A percentile compares a stretch with the other conserved stretches of the same genome.
phyloP scores from a whole-genome alignment of 2,797 vertebrate species.

The Anguilla pacifica region DNA sequence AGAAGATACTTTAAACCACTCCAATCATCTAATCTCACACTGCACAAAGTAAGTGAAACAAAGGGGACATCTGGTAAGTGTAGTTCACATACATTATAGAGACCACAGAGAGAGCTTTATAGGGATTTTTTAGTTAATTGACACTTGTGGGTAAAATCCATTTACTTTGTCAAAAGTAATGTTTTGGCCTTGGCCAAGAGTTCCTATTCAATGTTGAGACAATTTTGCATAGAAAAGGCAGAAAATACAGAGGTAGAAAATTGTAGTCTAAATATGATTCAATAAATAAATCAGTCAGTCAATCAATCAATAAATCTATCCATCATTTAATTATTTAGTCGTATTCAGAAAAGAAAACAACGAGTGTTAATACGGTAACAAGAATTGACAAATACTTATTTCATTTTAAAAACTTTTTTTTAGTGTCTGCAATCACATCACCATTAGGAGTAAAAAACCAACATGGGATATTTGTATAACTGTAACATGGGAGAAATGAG shows the following conservation, averaged over 20 bases:
- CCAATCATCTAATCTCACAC: conserved; percentile 48
- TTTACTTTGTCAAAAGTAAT: conserved; percentile 55
- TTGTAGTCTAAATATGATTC: neutral
- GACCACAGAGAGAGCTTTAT: conserved; percentile 48
- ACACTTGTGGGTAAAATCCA: conserved; percentile 54
- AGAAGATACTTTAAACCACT: conserved; percentile 57
- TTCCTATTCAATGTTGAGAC: conserved; percentile 40
- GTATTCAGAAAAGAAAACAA: neutral
- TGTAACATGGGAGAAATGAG: too few species aligned
- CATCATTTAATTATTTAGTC: neutral
- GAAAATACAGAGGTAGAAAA: conserved; percentile 24
- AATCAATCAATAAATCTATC: neutral
- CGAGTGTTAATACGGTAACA: neutral
- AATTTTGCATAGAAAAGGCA: conserved; percentile 32
- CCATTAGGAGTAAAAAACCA: too few species aligned
- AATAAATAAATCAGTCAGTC: neutral
- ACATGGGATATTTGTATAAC: too few species aligned
- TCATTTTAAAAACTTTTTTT: too few species aligned
- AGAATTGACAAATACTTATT: neutral
- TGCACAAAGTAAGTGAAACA: conserved; percentile 55
- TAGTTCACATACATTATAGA: conserved; percentile 57
- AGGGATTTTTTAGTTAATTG: conserved; percentile 57
- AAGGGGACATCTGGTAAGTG: conserved; percentile 55
- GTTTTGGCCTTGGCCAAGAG: conserved; percentile 47
- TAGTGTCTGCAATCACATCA: too few species aligned